phyloP scores from a whole-genome alignment of 2,113 vertebrate genomes.

The Merops nubicus region DNA sequence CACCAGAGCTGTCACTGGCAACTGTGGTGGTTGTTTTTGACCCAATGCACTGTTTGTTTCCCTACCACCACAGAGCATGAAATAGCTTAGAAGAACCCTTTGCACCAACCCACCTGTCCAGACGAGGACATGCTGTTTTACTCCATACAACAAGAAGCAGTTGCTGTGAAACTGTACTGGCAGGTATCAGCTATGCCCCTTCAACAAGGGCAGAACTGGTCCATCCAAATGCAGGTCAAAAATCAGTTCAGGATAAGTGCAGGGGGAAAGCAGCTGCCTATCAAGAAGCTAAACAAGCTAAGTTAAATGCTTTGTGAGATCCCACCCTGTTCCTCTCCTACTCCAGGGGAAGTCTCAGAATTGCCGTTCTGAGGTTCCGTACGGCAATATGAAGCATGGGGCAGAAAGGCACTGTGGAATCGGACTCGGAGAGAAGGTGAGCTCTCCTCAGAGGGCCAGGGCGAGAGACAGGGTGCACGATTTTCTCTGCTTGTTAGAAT shows the following conservation, averaged over 20 bases:
- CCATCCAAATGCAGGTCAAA: not conserved
- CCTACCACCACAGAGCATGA: fast-evolving
- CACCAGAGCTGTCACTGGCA: not conserved
- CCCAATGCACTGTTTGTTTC: not conserved
- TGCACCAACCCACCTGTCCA: not conserved
- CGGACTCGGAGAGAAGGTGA: not conserved
- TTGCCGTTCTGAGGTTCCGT: not conserved
- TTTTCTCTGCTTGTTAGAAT: not conserved
- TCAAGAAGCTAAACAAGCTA: not conserved
- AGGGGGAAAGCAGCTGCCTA: not conserved
- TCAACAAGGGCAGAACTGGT: not conserved
- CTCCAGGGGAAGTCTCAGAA: not conserved
- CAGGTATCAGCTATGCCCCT: not conserved
- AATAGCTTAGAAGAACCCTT: not conserved
- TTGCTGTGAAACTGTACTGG: not conserved
- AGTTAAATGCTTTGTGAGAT: not conserved
- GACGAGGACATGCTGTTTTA: not conserved
- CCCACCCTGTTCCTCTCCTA: not conserved
- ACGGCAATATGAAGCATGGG: not conserved
- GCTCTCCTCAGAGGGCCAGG: not conserved
- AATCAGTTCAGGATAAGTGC: not conserved
- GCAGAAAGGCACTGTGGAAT: not conserved
- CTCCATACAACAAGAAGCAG: not conserved
- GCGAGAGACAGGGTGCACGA: not conserved
- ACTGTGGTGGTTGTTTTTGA: not conserved